Base-by-base conservation (phyloP, 2,888 invertebrate genomes). In the Gandaritis pyraliata region DNA sequence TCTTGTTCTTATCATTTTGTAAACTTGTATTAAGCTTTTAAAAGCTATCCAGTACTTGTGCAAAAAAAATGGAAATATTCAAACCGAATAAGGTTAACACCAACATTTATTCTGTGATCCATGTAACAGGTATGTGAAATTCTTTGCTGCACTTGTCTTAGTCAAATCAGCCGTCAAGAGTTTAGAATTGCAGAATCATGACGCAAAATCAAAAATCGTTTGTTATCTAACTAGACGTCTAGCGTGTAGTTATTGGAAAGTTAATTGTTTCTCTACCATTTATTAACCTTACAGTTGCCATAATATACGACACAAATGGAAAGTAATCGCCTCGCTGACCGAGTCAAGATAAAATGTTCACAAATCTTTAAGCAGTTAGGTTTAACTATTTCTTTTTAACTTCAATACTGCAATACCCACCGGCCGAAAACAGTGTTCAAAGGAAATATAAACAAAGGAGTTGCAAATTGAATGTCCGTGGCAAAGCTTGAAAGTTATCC, bases 1-100 rank as follows among this genome's bases (percentile, higher is more conserved):
- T 83, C 75, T 82, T 75, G 72, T 68, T 74, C 61, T 80, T 72
- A 75, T 78, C 74, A 71, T 80, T 81, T 80, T 75, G 67, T 69
- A 65, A 76, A 76, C 75, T 79, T 77, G 64, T 72, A 76, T 74
- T 73, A 61, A 58, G 50, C 41, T 57, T 59, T 56, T 52, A 13
- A 56, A 56, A 46, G 1, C 36, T 46, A 43, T 15, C 38, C 6
- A 23, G 5, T 16, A 50, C 50, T 53, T 36, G 33, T 38, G 38
- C 12, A 36, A 33, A n/a, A 16, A 45, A 33, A 2, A 16, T n/a
- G n/a, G 29, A 38, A 51, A 29, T n/a, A 15, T 52, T 51, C 23
- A 23, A 50, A 52, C 30, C 15, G 15, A 15, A 51, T 13, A 30
- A 13, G 23, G 4, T 18, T 18, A 12, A 10, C 13, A 41, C 41